phyloP scores from a whole-genome alignment of 2,888 invertebrate genomes.

The Saturnia pavonia region DNA sequence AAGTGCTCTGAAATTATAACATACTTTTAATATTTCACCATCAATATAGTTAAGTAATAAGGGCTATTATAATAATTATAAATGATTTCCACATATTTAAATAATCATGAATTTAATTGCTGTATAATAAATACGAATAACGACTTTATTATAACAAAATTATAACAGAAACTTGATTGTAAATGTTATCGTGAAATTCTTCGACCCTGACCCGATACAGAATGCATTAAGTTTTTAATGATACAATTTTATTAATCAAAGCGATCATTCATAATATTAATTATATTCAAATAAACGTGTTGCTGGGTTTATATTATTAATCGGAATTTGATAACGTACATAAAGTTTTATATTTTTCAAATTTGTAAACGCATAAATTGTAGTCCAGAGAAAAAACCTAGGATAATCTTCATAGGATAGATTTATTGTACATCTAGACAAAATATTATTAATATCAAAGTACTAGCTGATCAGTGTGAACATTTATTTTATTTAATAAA shows the following conservation, averaged over 20 bases:
- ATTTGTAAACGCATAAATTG: no score
- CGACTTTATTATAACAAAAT: background rate
- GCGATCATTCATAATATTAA: slow-evolving; percentile 9
- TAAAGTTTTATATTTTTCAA: background rate
- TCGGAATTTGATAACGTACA: background rate
- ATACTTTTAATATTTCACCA: background rate
- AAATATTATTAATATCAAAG: no score
- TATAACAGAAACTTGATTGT: slow-evolving; percentile 6
- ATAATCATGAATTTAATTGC: background rate
- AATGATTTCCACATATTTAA: background rate
- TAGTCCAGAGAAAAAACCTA: no score
- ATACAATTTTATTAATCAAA: slow-evolving; percentile 6
- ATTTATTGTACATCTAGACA: no score
- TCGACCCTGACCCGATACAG: background rate
- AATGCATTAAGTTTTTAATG: background rate
- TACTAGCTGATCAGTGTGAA: no score
- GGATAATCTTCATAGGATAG: no score
- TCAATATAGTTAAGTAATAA: background rate
- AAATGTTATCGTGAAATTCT: slow-evolving; percentile 6
- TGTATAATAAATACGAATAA: background rate
- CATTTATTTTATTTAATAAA: no score
- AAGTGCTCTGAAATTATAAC: background rate
- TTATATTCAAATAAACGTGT: background rate
- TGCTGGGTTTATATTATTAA: background rate
- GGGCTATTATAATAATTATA: background rate